phyloP scores from a whole-genome alignment of 53 echinoderm and acorn worm species.

The Antedon mediterranea region DNA sequence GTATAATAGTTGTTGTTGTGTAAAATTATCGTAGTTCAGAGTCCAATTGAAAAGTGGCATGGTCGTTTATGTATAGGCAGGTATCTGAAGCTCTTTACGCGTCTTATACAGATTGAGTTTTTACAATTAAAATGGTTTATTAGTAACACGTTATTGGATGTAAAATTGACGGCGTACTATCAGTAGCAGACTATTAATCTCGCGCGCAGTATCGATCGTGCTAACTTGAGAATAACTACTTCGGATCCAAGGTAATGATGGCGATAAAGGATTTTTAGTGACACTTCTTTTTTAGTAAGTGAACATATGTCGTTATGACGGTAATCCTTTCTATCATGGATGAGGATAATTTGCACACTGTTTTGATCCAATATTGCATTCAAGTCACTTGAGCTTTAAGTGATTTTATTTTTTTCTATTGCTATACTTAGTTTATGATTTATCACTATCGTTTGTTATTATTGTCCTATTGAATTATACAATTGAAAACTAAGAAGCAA shows the following conservation, averaged over 20 bases:
- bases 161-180: neutral
- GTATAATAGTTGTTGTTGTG: neutral
- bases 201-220: neutral
- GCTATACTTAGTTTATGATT: neutral
- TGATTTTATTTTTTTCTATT: neutral
- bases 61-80: neutral
- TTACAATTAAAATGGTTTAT: neutral
- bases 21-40: neutral
- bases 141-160: neutral
- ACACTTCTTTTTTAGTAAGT: neutral
- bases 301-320: neutral
- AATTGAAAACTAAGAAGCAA: neutral
- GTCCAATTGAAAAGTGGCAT: neutral
- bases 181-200: neutral
- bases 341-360: neutral
- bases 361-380: neutral
- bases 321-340: neutral
- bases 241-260: neutral
- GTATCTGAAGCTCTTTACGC: neutral
- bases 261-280: neutral
- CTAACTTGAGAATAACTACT: neutral
- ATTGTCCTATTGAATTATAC: neutral
- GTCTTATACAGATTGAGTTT: neutral
- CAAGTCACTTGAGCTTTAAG: neutral
- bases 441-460: neutral